Base-by-base conservation (phyloP, 2,888 invertebrate genomes). In the Drosophila pseudotalamancana region DNA sequence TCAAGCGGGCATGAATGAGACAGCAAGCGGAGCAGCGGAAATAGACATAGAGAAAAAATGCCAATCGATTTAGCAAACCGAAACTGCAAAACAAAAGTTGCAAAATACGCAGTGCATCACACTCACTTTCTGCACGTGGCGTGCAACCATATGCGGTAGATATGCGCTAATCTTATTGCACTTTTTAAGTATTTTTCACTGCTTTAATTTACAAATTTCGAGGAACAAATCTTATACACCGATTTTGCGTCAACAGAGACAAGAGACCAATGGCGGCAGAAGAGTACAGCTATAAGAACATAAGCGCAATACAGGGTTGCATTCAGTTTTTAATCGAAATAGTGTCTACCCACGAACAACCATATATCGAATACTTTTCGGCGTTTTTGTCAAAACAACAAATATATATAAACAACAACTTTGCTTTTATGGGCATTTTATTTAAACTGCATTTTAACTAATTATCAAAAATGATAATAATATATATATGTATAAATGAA, bases 41-140 rank as follows among this genome's bases (percentile, higher is more conserved):
- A 85, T 73, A 82, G 81, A 87, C 77, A 83, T 76, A 80, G 76
- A 82, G 84, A 83, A 77, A 84, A 87, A 83, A 85, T 61, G 88
- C 87, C 83, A 86, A 83, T 87, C 88, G 83, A 83, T 83, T 77
- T 69, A 77, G 67, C 50, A 74, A 85, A 43, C 34, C 72, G 49
- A 76, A 56, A 40, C 27, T 51, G 72, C 72, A 72, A 39, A 53
- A 53, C 54, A 60, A 55, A 65, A 45, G 11, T 21, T 29, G 55
- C 31, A 31, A 60, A 53, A 60, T 49, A 45, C 9, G 49, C 37
- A 42, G 9, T 35, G 27, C 1, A 11, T 11, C 45, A 63, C 50
- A 72, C 66, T 59, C 53, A 54, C 49, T 56, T 37, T n/a, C 25
- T 46, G 53, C 56, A 53, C 55, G 21, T 56, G 39, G 29, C 34